Base-by-base conservation (phyloP, 2,888 invertebrate species). In the Tineola bisselliella region DNA sequence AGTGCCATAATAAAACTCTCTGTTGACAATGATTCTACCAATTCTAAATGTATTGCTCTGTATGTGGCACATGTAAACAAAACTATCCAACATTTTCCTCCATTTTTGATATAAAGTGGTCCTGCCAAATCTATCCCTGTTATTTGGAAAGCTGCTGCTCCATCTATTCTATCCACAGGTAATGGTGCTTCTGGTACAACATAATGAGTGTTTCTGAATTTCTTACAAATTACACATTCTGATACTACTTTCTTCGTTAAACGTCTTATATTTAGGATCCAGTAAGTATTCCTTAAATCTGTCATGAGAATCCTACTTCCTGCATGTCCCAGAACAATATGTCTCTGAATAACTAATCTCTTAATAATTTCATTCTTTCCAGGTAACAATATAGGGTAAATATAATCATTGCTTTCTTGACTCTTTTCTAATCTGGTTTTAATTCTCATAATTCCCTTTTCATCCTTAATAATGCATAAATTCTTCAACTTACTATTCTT, bases 41-140 rank as follows among this genome's bases (percentile, higher is more conserved):
- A 10, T 48, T 48, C 48, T 18, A 48, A 18, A 48, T 48, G 48
- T 1, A 63, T 19, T 0, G 63, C 63, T 1, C 62, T 62, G 33
- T 61, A 63, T 4, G 57, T 52, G 4, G 63, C 63, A 31, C 63
- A 62, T 4, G 63, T 63, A 13, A 52, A 63, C 15, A 63, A 25
- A 12, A 62, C 48, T 2, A 48, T 48, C 48, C 48, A 48, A 13
- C 48, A 48, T 10, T 48, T 48, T 15, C 13, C 48, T 38, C 48
- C 17, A 1, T 5, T 11, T 5, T 15, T 2, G 1, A 48, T 3
- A 17, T n/a, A n/a, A 11, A 48, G 13, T 8, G 48, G 48, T 48
- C 48, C 48, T n/a, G 48, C 48, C 13, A 48, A 18, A 10, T 48
- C 48, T 1, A 48, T 48, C n/a, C 48, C 48, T 1, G 18, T 18